Base-by-base conservation (phyloP, 2,888 invertebrate species). In the Byasa hedistus region DNA sequence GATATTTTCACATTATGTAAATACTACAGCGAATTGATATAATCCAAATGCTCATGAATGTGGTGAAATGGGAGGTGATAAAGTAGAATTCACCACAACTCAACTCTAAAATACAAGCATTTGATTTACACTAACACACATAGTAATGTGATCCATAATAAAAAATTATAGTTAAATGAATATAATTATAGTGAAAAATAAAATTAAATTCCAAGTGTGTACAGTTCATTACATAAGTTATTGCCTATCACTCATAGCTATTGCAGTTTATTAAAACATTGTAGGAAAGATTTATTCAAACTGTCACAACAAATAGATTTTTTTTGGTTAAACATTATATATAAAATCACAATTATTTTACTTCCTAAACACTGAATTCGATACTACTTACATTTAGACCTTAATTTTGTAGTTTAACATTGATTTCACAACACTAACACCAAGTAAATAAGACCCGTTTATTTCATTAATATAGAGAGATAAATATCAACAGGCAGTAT, bases 341-440 rank as follows among this genome's bases (percentile, higher is more conserved):
- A 5, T 48, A 48, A 19, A 48, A n/a, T 48, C 48, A 48, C n/a
- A 48, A 48, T 48, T 48, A 48, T 5, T 48, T 48, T n/a, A 48
- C 5, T 27, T 27, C 27, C 27, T 4, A 27, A 27, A 27, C 27
- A 27, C 27, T 4, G 27, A 27, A 27, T 27, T 27, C 27, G 27
- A 27, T 48, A 48, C n/a, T n/a, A 7, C 48, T 48, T 48, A 48
- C n/a, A 19, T n/a, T 48, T n/a, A 19, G n/a, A n/a, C 48, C 19
- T 7, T 48, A 48, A n/a, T 48, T 48, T 48, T 48, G 48, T 48
- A n/a, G n/a, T 48, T 48, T 48, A n/a, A 48, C 48, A 48, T 48
- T 48, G 48, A 48, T 48, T 48, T 19, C n/a, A 48, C 48, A 39
- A 36, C 36, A 19, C 44, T 44, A 44, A 48, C 48, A 48, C 19